Base-by-base conservation (phyloP, 92 coral and sea anemone genomes). In the Hydrozoanthus gracilis region DNA sequence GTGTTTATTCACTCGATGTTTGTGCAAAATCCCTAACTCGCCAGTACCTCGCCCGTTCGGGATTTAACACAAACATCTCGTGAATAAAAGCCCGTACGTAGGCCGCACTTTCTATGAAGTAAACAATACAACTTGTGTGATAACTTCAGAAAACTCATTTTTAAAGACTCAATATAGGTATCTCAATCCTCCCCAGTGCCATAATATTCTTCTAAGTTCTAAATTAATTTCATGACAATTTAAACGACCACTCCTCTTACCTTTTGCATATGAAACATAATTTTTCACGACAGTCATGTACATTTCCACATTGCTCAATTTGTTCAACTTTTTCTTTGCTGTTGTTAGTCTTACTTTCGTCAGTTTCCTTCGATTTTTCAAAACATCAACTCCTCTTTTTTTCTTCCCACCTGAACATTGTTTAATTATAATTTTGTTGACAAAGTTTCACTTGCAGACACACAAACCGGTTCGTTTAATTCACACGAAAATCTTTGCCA, bases 261-360 rank as follows among this genome's bases (percentile, higher is more conserved):
- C 77, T 72, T 72, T 27, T 72, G 13, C 18, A 46, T 72, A 13
- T 27, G 4, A 1, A 45, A 27, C 39, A 8, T 12, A 8, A 4
- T 72, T 47, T 6, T 20, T 70, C 15, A 70, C 44, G 39, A 27
- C 39, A 27, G 39, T 27, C 75, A 70, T 70, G 50, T 68, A 68
- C 73, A 68, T 68, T 27, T 70, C 75, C 35, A 72, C 8, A 10
- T n/a, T n/a, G n/a, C n/a, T 10, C 9, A 72, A 27, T 71, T 45
- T 52, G 8, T 72, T 72, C n/a, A 72, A 72, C 77, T 72, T 72
- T 11, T 72, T 46, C 77, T 47, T 72, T 17, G 55, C 77, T 27
- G 13, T 70, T 27, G 75, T 27, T 27, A 70, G 44, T 27, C 75
- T 70, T 27, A 47, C 75, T 70, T 70, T 70, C 75, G 75, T 13